A percentile compares a stretch with the other conserved stretches of the same genome.
These are phyloP conservation scores for Menidia beryllina DNA, from an alignment of 2,113 vertebrate species.

Conservation along the genomic window DNA sequence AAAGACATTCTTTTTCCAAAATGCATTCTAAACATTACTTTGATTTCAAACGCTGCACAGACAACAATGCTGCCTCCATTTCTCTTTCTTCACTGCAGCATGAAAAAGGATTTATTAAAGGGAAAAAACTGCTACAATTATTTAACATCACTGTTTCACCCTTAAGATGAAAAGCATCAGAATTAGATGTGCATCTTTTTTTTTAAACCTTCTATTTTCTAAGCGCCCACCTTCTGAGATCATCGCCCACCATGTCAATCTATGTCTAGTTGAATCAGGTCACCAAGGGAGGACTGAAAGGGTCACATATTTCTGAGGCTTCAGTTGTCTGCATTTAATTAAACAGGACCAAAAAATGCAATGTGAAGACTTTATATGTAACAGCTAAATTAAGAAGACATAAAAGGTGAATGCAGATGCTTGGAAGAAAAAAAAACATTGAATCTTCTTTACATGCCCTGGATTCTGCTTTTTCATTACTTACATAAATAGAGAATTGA, in stretches of 20 bases:
- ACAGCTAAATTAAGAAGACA: neutral
- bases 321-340: slow-evolving; percentile 43
- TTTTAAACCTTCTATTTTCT: slow-evolving; percentile 23
- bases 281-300: slow-evolving; percentile 23
- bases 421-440: neutral
- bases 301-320: slow-evolving; percentile 9
- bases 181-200: slow-evolving; percentile 8
- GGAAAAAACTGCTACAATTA: neutral
- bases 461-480: neutral
- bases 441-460: neutral
- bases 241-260: slow-evolving; percentile 22
- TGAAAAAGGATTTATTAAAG: neutral
- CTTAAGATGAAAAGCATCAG: slow-evolving; percentile 6
- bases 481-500: neutral
- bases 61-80: neutral
- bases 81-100: neutral
- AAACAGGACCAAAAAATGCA: slow-evolving; percentile 17
- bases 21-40: neutral
- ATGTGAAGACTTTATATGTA: neutral
- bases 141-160: slow-evolving; percentile 6
- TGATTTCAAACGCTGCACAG: neutral
- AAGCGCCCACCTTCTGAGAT: slow-evolving; percentile 22
- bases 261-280: slow-evolving; percentile 28
- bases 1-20: no score
- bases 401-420: slow-evolving; percentile 3